Percentiles rank a stretch among this genome's conserved stretches.
Conservation (phyloP, 2,113 vertebrate genomes). For the Prionailurus viverrinus region DNA sequence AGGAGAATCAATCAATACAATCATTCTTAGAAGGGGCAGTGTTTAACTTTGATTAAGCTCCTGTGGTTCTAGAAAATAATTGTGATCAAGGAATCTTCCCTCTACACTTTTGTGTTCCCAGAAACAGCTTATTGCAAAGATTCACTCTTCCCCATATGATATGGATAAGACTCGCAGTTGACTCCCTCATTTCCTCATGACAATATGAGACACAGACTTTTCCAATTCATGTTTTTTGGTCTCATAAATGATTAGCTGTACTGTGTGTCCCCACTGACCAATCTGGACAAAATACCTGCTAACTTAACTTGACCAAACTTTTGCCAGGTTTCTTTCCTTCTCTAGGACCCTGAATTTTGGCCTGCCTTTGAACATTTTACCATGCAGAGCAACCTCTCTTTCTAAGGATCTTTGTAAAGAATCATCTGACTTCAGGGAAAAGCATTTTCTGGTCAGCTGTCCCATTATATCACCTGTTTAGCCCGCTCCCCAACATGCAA, state of each 20-base stretch:
- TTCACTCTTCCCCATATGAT: background rate
- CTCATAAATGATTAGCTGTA: background rate
- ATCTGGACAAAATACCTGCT: background rate
- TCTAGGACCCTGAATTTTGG: background rate
- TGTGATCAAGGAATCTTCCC: background rate
- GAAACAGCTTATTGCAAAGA: background rate
- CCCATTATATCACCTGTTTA: background rate
- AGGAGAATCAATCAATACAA: background rate
- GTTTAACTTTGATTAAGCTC: background rate
- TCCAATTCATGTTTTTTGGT: background rate
- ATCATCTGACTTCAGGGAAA: background rate
- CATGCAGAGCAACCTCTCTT: accelerated
- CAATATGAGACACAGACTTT: background rate
- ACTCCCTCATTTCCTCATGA: background rate
- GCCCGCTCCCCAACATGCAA: background rate
- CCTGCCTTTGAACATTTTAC: too few species aligned
- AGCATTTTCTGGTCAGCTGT: background rate
- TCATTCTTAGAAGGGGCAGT: background rate
- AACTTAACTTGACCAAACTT: background rate
- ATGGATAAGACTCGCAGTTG: background rate
- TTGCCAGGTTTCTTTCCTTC: background rate
- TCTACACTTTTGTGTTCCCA: background rate
- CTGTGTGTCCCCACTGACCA: background rate
- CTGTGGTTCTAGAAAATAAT: background rate
- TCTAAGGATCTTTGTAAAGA: background rate